Base-by-base conservation (phyloP, 2,888 invertebrate genomes). In the Eupithecia vulgata region DNA sequence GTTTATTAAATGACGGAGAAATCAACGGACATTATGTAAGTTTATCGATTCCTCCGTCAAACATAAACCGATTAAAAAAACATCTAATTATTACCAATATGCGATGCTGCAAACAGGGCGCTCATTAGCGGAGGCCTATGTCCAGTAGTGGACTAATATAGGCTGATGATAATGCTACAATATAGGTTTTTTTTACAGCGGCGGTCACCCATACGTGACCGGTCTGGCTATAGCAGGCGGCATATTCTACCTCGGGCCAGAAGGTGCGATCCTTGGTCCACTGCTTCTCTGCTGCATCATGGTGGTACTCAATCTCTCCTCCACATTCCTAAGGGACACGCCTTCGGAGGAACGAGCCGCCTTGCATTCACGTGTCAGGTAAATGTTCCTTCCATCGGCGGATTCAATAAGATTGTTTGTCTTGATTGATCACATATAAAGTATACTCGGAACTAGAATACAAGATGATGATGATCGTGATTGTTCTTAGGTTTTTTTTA, bases 181-280 rank as follows among this genome's bases (percentile, higher is more conserved):
- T 0, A 8, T 48, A n/a, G 21, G 2, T 35, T 64, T 37, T 34
- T 15, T 2, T 85, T 86, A 3, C 83, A 98, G 98, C 72, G 97
- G 97, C 34, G 98, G 99, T 3, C 99, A 99, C 94, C 99, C 99
- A 0, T 99, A 99, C 93, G 95, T 99, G 77, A 99, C 99, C 12
- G 99, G 99, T 48, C 94, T 99, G 71, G 98, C 99, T 3, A 98
- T 99, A 85, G 99, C 99, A 25, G 99, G 99, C 15, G 99, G 99
- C 66, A 98, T 99, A 86, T 99, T 99, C 92, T 99, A 98, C 95
- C 95, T 99, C 80, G 99, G 99, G 0, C 97, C 98, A 72, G 98
- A 99, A 91, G 99, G 99, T 0, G 99, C 99, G 1, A 98, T 99
- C 80, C 97, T 99, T 75, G 99, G 99, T 0, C 99, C 99, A 0